phyloP scores from a whole-genome alignment of 2,888 invertebrate species.

The Meganola albula region DNA sequence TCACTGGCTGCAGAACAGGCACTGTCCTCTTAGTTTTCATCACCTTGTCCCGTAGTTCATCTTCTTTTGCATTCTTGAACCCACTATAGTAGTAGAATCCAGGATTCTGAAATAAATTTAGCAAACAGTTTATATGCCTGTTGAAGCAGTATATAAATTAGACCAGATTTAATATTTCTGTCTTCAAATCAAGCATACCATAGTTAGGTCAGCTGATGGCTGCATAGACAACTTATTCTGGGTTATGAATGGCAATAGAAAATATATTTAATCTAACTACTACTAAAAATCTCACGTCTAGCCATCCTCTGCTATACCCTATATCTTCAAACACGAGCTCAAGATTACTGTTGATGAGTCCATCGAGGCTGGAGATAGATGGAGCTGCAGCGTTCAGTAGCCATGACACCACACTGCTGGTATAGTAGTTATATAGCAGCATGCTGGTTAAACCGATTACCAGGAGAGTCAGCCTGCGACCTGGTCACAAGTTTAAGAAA shows the following conservation, averaged over 20 bases:
- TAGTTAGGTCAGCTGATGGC: too few relatives aligned
- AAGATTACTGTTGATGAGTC: slow-evolving; percentile 66
- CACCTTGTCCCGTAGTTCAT: slow-evolving; percentile 56
- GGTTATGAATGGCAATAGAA: too few relatives aligned
- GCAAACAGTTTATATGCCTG: too few relatives aligned
- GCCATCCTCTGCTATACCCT: slow-evolving; percentile 67
- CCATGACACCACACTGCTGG: slow-evolving; percentile 79
- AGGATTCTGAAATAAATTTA: slow-evolving; percentile 43
- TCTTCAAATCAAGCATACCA: too few relatives aligned
- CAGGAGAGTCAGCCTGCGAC: slow-evolving; percentile 49
- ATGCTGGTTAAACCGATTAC: slow-evolving; percentile 61
- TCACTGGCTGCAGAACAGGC: slow-evolving; percentile 38
- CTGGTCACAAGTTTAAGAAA: too few relatives aligned
- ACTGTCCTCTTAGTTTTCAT: slow-evolving; percentile 40
- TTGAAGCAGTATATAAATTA: too few relatives aligned
- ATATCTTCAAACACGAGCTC: slow-evolving; percentile 73
- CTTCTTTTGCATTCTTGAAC: slow-evolving; percentile 53
- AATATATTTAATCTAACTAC: too few relatives aligned
- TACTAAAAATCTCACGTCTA: slow-evolving; percentile 59
- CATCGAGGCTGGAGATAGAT: slow-evolving; percentile 62
- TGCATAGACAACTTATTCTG: too few relatives aligned
- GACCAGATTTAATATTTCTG: too few relatives aligned
- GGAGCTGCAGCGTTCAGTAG: slow-evolving; percentile 70
- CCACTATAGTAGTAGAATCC: slow-evolving; percentile 64
- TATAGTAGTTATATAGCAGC: slow-evolving; percentile 78